Evolutionary conservation across 1,140 invertebrate species (phyloP).

Genomic region (Aphelinus atriplicis): DNA sequence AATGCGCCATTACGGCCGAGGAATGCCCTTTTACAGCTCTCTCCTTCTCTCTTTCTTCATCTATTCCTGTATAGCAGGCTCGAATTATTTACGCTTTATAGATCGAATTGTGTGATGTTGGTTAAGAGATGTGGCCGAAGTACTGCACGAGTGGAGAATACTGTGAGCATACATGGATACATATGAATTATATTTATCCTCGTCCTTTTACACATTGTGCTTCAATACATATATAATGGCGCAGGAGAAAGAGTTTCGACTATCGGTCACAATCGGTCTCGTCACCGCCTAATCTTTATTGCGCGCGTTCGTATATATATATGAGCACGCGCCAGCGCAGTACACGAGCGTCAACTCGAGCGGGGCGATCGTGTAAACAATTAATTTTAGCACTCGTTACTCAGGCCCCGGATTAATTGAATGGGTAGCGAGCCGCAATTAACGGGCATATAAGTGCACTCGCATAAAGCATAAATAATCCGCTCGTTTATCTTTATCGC

Average conservation of each 20-base stretch:
- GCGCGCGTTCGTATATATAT: background rate
- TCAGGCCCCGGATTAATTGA: constrained; percentile 22
- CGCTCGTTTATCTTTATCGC: background rate
- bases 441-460: constrained; percentile 7
- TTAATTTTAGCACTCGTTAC: constrained; percentile 14
- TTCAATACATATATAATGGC: no score
- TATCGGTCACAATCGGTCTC: no score
- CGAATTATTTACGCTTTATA: no score
- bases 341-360: background rate
- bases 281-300: constrained; percentile 17
- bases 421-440: background rate
- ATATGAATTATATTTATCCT: background rate
- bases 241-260: no score
- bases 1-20: constrained; percentile 54
- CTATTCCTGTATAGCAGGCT: background rate
- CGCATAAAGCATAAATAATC: constrained; percentile 5
- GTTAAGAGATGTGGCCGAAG: no score
- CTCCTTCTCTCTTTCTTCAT: background rate
- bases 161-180: no score
- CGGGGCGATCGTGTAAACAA: no score
- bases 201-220: background rate
- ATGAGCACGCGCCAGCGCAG: background rate
- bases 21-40: constrained; percentile 48
- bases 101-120: no score
- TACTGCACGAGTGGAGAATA: no score